Percentiles rank a stretch among this genome's conserved stretches.
Evolutionary conservation across 2,797 vertebrate species (phyloP).

Genomic region (Tamandua tetradactyla): DNA sequence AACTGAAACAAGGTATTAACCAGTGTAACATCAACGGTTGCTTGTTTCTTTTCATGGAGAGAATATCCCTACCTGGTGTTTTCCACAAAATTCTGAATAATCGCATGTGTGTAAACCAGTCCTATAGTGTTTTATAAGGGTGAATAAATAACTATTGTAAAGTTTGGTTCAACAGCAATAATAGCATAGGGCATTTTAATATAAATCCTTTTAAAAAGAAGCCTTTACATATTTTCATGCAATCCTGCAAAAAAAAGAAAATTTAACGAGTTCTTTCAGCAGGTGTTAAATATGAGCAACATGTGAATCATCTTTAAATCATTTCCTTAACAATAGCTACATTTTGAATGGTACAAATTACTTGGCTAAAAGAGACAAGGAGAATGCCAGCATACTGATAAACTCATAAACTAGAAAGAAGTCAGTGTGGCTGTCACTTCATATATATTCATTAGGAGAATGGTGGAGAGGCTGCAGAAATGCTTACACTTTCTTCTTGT

Average conservation of each 20-base stretch:
- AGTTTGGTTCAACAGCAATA: neutral
- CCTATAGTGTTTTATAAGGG: neutral
- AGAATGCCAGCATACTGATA: conserved; percentile 46
- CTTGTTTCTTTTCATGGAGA: neutral
- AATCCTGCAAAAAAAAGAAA: conserved; percentile 62
- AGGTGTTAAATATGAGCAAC: conserved; percentile 74
- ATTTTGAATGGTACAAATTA: conserved; percentile 72
- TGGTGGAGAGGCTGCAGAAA: neutral
- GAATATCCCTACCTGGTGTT: neutral
- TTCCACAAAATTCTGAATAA: conserved; percentile 10
- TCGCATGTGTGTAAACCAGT: neutral
- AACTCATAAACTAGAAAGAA: neutral
- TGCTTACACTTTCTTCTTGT: neutral
- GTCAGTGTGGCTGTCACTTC: neutral
- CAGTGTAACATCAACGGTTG: too few species aligned
- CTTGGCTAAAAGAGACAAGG: conserved; percentile 58
- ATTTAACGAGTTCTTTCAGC: conserved; percentile 66
- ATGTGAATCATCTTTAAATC: conserved; percentile 74
- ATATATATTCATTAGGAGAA: neutral
- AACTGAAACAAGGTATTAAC: too few species aligned
- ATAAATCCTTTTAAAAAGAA: conserved; percentile 36
- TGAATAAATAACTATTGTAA: neutral
- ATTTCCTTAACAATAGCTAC: conserved; percentile 75
- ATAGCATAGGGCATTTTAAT: neutral
- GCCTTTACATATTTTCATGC: neutral